Base-by-base conservation (phyloP, 2,797 vertebrate species). In the Myripristis murdjan region DNA sequence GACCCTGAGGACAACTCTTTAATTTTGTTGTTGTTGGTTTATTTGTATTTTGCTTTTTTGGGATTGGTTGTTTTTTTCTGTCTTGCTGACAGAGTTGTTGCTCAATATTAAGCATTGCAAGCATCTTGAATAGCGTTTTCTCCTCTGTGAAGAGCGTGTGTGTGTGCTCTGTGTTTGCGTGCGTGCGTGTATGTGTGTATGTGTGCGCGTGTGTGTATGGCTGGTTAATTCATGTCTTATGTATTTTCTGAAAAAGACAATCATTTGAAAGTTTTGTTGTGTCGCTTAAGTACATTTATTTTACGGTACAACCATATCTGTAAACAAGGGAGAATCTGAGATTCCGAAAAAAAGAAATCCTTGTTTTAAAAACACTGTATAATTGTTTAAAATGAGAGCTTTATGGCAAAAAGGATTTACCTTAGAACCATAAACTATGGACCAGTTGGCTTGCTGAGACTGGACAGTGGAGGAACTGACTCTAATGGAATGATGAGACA, bases 181-280 rank as follows among this genome's bases (percentile, higher is more conserved):
- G 53, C 54, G 61, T 51, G 73, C 20, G 69, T 64, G 55, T 39
- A 35, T 59, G 75, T 76, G 79, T 68, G 79, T 70, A 46, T 33
- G 86, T 41, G 49, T n/a, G 66, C 81, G 43, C 4, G 43, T 47
- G 37, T 18, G 16, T 41, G 48, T 59, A 70, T 69, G 80, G 31
- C 55, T 81, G 74, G 63, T 89, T 52, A 63, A 79, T 91, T 75
- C 53, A 69, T 81, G 87, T 87, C 75, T 80, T 77, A 44, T 85
- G 83, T 90, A 87, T 88, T 89, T 89, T 78, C 86, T 73, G 77
- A 89, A 93, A 87, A 89, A 91, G 93, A 95, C 94, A 95, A 95
- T 95, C 93, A 93, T 93, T 92, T 87, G 62, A 83, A 61, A 59
- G 72, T 87, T 84, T 84, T 64, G 85, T 83, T 84, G 75, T 81